Evolutionary conservation across 2,113 vertebrate genomes (phyloP), one percentile per base, ranked within the genome.

Genomic region (Camarhynchus parvulus): DNA sequence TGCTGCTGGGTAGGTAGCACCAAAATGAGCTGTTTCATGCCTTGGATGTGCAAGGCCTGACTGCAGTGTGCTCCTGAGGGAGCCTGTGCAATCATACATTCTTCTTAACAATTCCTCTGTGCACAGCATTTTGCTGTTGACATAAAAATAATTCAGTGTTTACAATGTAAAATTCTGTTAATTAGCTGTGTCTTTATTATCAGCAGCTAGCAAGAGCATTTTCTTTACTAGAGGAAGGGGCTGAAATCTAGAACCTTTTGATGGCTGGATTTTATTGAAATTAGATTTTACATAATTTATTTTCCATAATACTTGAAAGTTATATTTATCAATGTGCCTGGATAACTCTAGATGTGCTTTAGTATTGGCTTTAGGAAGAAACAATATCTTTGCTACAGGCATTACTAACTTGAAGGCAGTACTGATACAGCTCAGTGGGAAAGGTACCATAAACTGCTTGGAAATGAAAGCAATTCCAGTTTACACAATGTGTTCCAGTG

Each of bases 41-140:
- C 24, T 63, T 9, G 2, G 37, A 15, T 28, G 23, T 39, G 9
- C 56, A 61, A 52, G 44, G 44, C 31, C 78, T 72, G 74, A 79
- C 35, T 93, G 30, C 25, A n/a, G 28, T 61, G 55, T 47, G 20
- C 25, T 58, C n/a, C 59, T 50, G 37, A 88, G 46, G 56, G 31
- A 79, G 10, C 7, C 20, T 77, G 3, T 80, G 37, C 49, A 58
- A 15, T 44, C 0, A 0, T 22, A 8, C 2, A 2, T 68, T 72
- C 25, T 72, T 24, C 41, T 76, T 50, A 76, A n/a, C 17, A 68
- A 4, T 28, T 80, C 49, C 73, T 70, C 16, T 4, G 3, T 49
- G 31, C 4, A 2, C 31, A 61, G 2, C 13, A 2, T 73, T 78
- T 76, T 67, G 24, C 59, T 69, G 6, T 16, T 59, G 63, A 66